A percentile compares a stretch with the other conserved stretches of the same genome.
Conservation (phyloP, 2,797 vertebrate species). For the Falco novaeseelandiae region DNA sequence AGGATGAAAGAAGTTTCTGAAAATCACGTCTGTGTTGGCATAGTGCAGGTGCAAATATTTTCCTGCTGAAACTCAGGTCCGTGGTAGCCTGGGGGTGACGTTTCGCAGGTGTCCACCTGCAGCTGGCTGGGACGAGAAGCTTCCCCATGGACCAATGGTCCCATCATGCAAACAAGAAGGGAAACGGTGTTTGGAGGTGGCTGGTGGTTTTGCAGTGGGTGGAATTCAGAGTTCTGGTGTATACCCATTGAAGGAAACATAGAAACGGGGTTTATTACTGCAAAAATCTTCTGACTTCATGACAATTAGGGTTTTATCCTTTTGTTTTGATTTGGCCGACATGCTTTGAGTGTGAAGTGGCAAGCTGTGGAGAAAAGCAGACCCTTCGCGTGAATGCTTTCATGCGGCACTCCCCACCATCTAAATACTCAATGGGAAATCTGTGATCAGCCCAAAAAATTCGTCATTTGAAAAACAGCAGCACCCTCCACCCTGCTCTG, state of each 20-base stretch:
- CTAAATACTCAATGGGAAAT: background rate
- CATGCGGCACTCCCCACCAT: background rate
- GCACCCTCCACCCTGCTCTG: background rate
- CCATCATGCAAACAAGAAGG: background rate
- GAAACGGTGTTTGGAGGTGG: background rate
- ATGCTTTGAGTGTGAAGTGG: background rate
- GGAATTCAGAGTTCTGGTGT: background rate
- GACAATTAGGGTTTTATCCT: background rate
- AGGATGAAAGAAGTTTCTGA: background rate
- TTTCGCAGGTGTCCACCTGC: background rate
- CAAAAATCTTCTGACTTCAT: background rate
- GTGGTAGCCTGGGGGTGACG: background rate
- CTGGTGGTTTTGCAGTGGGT: background rate
- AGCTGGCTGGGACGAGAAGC: background rate
- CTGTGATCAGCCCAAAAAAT: background rate
- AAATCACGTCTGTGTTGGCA: background rate
- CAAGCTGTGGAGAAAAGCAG: background rate
- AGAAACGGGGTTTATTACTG: background rate
- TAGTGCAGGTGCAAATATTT: background rate
- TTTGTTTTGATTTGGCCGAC: background rate
- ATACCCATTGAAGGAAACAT: background rate
- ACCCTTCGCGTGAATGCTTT: background rate
- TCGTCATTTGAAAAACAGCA: background rate
- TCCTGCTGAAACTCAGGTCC: background rate
- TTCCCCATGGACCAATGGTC: background rate